Evolutionary conservation across 2,113 vertebrate genomes (phyloP), one percentile per base, ranked within the genome.

Genomic region (Odocoileus virginianus): DNA sequence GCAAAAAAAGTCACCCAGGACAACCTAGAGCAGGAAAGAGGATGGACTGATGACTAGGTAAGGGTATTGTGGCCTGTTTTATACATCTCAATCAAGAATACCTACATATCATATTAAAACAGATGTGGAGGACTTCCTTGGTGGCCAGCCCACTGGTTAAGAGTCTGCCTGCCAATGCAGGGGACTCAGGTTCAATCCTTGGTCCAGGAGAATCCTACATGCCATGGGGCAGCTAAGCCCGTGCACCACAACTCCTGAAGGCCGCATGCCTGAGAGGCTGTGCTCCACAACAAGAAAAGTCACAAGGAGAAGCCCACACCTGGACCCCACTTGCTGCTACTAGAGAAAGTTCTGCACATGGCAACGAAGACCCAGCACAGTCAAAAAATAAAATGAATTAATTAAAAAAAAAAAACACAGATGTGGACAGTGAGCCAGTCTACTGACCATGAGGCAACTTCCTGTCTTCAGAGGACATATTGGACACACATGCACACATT

Each of bases 11-110:
- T 55, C 14, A 23, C 23, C 21, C n/a, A 36, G 50, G 16, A 40
- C 2, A 36, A 74, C 54, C 36, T 10, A 54, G 17, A 91, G 54
- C 30, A 43, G 33, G 60, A 54, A n/a, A 36, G 25, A 40, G 33
- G 36, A 43, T 11, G 27, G 23, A 47, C 19, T 3, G 88, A 40
- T 3, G 15, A 6, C 54, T 4, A 36, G 71, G 4, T 7, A 12
- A 45, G 16, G 23, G 30, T 7, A 30, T 0, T 1, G 28, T 30
- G 88, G 43, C n/a, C 6, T 23, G 33, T 40, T 25, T 6, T 0
- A 23, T 9, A 3, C 21, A 13, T 10, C 55, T 78, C 21, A 27
- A 43, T 9, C 9, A 12, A 43, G 43, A 54, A 14, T 25, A 13
- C 5, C 9, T 30, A 30, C 61, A 21, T 13, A 12, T 21, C 13